Evolutionary conservation across 2,888 invertebrate species (phyloP).

Genomic region (Tetropium fuscum): DNA sequence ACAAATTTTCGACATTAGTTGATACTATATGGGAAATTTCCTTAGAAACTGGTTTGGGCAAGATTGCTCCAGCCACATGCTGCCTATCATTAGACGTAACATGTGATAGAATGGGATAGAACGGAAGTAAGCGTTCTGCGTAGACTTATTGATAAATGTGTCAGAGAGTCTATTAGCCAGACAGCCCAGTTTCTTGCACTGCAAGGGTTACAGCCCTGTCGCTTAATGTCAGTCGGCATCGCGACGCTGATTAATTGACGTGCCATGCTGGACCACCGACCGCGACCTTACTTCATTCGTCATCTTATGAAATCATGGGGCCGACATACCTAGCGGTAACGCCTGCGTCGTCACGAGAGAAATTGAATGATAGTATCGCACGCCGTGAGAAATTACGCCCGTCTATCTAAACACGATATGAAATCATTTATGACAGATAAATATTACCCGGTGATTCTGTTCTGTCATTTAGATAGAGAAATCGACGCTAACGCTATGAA

Average conservation of each 20-base stretch:
- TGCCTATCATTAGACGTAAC: neutral
- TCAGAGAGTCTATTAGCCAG: slow-evolving; percentile 53
- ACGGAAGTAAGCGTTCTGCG: slow-evolving; percentile 14
- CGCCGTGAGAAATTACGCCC: slow-evolving; percentile 30
- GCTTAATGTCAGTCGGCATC: slow-evolving; percentile 47
- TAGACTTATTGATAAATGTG: slow-evolving; percentile 52
- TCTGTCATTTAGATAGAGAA: slow-evolving; percentile 21
- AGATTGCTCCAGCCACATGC: neutral
- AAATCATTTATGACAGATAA: slow-evolving; percentile 33
- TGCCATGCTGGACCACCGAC: slow-evolving; percentile 46
- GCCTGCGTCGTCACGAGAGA: slow-evolving; percentile 28
- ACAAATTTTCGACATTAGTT: too few relatives aligned
- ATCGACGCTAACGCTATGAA: slow-evolving; percentile 16
- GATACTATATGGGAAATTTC: too few relatives aligned
- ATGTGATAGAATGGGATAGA: slow-evolving; percentile 10
- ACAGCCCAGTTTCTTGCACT: slow-evolving; percentile 50
- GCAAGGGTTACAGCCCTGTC: slow-evolving; percentile 52
- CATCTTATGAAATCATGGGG: slow-evolving; percentile 46
- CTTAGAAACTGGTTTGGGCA: too few relatives aligned
- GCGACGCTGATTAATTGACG: slow-evolving; percentile 59
- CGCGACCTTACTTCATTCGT: slow-evolving; percentile 54
- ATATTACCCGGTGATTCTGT: slow-evolving; percentile 30
- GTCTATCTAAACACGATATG: slow-evolving; percentile 30
- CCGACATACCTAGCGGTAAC: slow-evolving; percentile 20
- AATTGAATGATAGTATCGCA: slow-evolving; percentile 48